Evolutionary conservation across 2,888 invertebrate genomes (phyloP).

Genomic region (Tuberolachnus salignus): DNA sequence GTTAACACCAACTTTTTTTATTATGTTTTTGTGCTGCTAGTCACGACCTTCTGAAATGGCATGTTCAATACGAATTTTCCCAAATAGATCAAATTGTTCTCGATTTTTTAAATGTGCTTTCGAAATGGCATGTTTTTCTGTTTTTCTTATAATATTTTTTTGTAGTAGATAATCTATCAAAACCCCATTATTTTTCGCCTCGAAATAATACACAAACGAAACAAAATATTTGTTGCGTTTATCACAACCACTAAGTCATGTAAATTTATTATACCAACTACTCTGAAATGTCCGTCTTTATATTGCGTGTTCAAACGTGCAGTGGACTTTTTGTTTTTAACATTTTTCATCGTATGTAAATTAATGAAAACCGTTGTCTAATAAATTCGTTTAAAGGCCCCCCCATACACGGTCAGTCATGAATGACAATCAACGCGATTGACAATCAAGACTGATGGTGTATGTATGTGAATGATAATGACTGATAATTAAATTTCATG

Average conservation of each 20-base stretch:
- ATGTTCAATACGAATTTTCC: constrained; percentile 23
- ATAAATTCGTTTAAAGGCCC: too few relatives aligned
- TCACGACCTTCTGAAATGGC: constrained; percentile 4
- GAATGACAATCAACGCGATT: too few relatives aligned
- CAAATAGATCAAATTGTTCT: background rate
- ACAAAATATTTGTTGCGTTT: background rate
- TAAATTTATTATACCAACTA: constrained; percentile 5
- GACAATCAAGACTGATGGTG: too few relatives aligned
- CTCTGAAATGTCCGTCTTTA: too few relatives aligned
- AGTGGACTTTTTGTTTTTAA: too few relatives aligned
- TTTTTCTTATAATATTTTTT: constrained; percentile 17
- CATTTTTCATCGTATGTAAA: too few relatives aligned
- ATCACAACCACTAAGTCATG: constrained; percentile 7
- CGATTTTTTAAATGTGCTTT: constrained; percentile 15
- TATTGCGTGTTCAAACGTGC: too few relatives aligned
- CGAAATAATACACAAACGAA: background rate
- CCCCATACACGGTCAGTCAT: too few relatives aligned
- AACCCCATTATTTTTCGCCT: background rate
- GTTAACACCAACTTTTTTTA: constrained; percentile 59
- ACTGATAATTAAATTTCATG: too few relatives aligned
- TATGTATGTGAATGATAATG: too few relatives aligned
- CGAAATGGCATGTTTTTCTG: constrained; percentile 6
- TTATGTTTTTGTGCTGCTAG: constrained; percentile 57
- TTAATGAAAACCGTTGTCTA: too few relatives aligned
- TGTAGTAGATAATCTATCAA: background rate